Base-by-base conservation (phyloP, 1,140 invertebrate genomes). In the Adelges cooleyi region DNA sequence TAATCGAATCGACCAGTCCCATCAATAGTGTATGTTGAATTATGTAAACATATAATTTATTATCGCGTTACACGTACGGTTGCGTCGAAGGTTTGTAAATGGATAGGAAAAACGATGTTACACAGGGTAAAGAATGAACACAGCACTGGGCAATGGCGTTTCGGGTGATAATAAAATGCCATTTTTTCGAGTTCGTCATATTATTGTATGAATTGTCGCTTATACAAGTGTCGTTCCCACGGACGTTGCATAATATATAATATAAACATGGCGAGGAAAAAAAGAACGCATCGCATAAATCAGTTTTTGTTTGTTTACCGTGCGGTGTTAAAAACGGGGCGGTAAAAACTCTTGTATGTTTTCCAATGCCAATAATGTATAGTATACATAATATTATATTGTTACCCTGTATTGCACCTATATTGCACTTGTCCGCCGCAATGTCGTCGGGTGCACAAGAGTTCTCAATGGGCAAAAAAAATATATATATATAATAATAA, bases 231-330 rank as follows among this genome's bases (percentile, higher is more conserved):
- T 59, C 13, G 36, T 59, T 59, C 40, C 54, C 54, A 59, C 54
- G 54, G 18, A 18, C 40, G 25, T 25, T n/a, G 8, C 22, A 56
- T 15, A 29, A 44, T 13, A 38, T 13, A 38, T 6, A 8, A 38
- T 44, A n/a, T 20, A 44, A 44, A 20, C 15, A 23, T 1, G 23
- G 6, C 17, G 20, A 17, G 18, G 20, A 33, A 54, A 23, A 22
- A 3, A 38, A 23, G 25, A 56, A 9, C 20, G 36, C 25, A 18
- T 5, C 10, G 27, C 54, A 59, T 59, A 59, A 59, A 59, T 59
- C 54, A 59, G 40, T 22, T 59, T 46, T 27, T 27, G 54, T 59
- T 59, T 44, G 54, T 59, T 59, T 29, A 48, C 18, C 9, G 17
- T 18, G 27, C 54, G n/a, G 5, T 27, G 23, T 18, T 17, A n/a